Evolutionary conservation across 2,888 invertebrate species (phyloP).

Genomic region (Trypoxylon attenuatum): DNA sequence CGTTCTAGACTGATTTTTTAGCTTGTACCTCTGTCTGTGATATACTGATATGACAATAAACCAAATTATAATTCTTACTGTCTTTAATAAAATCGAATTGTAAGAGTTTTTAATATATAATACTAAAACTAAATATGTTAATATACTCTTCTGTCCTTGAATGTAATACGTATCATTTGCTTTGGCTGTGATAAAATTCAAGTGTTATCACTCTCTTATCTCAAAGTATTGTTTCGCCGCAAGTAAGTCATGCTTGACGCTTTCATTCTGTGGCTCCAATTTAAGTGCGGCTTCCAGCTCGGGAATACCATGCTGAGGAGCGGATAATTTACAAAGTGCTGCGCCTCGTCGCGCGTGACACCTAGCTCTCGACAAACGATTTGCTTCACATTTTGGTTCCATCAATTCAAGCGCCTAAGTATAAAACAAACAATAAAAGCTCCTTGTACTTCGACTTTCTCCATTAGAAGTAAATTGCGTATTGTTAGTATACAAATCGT

Average conservation of each 20-base stretch:
- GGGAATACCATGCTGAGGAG: conserved; percentile 81
- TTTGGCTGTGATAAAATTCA: conserved; percentile 1
- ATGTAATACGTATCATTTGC: conserved; percentile 24
- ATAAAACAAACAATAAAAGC: not conserved
- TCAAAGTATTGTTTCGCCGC: conserved; percentile 58
- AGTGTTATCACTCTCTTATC: conserved; percentile 35
- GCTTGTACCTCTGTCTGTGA: conserved; percentile 47
- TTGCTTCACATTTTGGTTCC: conserved; percentile 83
- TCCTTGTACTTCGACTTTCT: not conserved
- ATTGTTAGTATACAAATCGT: not conserved
- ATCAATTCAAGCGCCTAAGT: conserved; percentile 84
- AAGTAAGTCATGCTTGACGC: conserved; percentile 78
- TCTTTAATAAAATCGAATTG: not conserved
- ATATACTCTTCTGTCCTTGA: conserved; percentile 7
- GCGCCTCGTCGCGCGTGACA: conserved; percentile 86
- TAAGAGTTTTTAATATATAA: not conserved
- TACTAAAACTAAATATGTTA: conserved; percentile 10
- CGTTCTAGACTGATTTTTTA: too few species aligned
- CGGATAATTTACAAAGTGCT: conserved; percentile 83
- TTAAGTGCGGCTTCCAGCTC: conserved; percentile 86
- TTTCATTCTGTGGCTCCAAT: conserved; percentile 80
- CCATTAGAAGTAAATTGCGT: not conserved
- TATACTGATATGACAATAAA: conserved; percentile 34
- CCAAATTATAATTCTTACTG: not conserved
- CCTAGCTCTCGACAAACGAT: conserved; percentile 82